A percentile compares a stretch with the other conserved stretches of the same genome.
Evolutionary conservation across 2,113 vertebrate species (phyloP).

Genomic region (Cryptomyrus ogoouensis): DNA sequence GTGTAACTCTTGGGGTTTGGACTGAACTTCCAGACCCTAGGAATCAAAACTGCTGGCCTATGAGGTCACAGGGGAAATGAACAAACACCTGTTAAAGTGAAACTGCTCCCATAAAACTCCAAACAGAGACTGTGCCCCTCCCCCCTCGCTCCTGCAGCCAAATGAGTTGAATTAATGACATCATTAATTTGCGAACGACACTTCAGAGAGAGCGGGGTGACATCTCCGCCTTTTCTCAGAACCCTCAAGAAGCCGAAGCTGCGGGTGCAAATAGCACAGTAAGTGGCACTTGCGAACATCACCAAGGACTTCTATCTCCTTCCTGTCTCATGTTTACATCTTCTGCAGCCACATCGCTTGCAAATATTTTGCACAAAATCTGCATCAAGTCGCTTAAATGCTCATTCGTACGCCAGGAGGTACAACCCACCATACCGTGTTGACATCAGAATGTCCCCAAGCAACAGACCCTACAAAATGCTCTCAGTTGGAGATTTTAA

Average conservation of each 20-base stretch:
- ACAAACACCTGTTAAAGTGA: not conserved
- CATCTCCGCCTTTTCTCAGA: not conserved
- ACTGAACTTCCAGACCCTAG: not conserved
- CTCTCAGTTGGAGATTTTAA: not conserved
- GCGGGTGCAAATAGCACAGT: not conserved
- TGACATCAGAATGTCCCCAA: not conserved
- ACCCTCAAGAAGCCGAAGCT: not conserved
- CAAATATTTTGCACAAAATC: not conserved
- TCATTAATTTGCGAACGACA: not conserved
- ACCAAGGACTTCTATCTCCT: not conserved
- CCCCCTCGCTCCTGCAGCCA: not conserved
- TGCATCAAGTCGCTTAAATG: not conserved
- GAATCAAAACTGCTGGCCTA: not conserved
- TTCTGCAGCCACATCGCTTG: not conserved
- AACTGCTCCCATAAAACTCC: not conserved
- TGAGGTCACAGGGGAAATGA: not conserved
- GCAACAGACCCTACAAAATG: not conserved
- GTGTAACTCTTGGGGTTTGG: not conserved
- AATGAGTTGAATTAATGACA: constrained; percentile 3
- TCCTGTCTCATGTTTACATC: not conserved
- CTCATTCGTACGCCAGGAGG: not conserved
- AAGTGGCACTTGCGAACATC: not conserved
- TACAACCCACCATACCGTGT: not conserved
- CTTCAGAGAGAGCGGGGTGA: not conserved
- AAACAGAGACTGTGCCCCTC: not conserved